Percentiles rank a stretch among this genome's conserved stretches.
Conservation (phyloP, 2,888 invertebrate genomes). For the Incurvaria masculella region DNA sequence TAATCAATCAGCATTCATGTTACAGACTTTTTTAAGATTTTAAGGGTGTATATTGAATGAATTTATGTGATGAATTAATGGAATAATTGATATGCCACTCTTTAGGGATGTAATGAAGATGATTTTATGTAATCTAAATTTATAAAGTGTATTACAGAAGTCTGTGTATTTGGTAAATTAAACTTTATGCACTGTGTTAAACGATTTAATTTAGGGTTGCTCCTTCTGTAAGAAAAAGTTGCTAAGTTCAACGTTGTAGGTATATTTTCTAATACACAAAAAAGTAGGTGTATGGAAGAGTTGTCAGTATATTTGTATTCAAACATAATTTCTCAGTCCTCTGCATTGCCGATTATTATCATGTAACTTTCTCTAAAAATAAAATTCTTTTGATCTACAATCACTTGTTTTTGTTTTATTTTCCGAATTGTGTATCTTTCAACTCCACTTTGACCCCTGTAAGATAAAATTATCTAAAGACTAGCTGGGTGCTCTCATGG, state of each 20-base stretch:
- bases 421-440: too few species aligned
- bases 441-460: background rate
- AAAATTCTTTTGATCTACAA: conserved; percentile 55
- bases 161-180: conserved; percentile 21
- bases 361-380: conserved; percentile 32
- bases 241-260: conserved; percentile 46
- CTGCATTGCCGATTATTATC: conserved; percentile 52
- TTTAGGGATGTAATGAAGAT: conserved; percentile 28
- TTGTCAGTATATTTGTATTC: conserved; percentile 50
- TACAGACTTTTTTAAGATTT: conserved; percentile 15
- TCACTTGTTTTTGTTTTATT: conserved; percentile 3
- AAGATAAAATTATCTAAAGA: background rate
- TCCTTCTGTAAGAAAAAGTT: conserved; percentile 32
- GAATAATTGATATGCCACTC: conserved; percentile 32
- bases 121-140: conserved; percentile 19
- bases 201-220: conserved; percentile 32
- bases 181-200: conserved; percentile 26
- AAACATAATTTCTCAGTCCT: conserved; percentile 49
- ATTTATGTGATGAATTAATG: conserved; percentile 30
- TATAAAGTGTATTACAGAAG: conserved; percentile 8
- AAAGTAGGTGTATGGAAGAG: conserved; percentile 47
- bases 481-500: background rate
- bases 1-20: conserved; percentile 26
- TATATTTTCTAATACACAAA: conserved; percentile 41
- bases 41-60: conserved; percentile 29